Base-by-base conservation (phyloP, 92 coral and sea anemone genomes). In the Phenganax stokvisi region DNA sequence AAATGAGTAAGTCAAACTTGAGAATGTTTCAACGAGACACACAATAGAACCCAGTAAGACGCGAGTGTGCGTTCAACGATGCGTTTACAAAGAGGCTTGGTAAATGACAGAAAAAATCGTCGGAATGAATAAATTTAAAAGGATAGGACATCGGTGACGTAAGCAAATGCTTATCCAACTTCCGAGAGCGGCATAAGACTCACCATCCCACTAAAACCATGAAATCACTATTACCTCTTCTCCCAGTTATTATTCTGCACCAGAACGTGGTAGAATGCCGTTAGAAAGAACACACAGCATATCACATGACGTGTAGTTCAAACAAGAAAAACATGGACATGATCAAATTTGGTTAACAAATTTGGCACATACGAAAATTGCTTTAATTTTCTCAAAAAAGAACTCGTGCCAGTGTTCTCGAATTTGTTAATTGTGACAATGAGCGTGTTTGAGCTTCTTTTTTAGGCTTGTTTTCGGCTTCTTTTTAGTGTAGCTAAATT, bases 21-120 rank as follows among this genome's bases (percentile, higher is more conserved):
- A 75, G 57, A 57, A 12, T 27, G 54, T 28, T 57, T 29, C 13
- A 57, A 57, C 80, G 80, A 57, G 30, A 76, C 16, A 76, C 64
- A 75, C 80, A 75, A 54, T 30, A 30, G 80, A 56, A 57, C 54
- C 81, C 57, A 29, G 56, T 76, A 11, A 54, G 28, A 6, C 58
- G 25, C 13, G 52, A 57, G 20, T 12, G 54, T 56, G 6, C 29
- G 27, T 76, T 76, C 54, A 47, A 76, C 58, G 81, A 76, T 56
- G 81, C 81, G 81, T 47, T 57, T 57, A 57, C 25, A 76, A 76
- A 76, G 81, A 76, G 81, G 80, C 56, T 76, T 76, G 81, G 81
- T 30, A 10, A 11, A 68, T 68, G 73, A 68, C 55, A 76, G 61
- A 56, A 54, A 59, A 8, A 58, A 59, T 75, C 80, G 57, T 75